phyloP scores from a whole-genome alignment of 2,888 invertebrate species.

The Hypsopygia costalis region DNA sequence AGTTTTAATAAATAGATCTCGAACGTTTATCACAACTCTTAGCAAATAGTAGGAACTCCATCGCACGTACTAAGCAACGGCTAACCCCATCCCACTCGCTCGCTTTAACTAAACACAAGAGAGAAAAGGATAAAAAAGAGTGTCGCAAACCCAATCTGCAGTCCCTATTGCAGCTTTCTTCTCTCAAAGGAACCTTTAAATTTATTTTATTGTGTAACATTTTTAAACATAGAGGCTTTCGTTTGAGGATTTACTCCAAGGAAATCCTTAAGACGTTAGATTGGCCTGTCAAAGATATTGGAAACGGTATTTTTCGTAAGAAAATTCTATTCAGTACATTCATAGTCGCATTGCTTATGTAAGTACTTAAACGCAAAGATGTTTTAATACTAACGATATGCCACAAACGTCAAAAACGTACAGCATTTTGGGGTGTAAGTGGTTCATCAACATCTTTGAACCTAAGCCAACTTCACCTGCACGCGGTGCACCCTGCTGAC shows the following conservation, averaged over 20 bases:
- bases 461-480: no score
- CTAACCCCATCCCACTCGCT: slow-evolving; percentile 20
- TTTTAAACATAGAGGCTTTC: slow-evolving; percentile 1
- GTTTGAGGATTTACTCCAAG: slow-evolving; percentile 1
- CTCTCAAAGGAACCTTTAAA: slow-evolving; percentile 25
- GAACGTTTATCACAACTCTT: background rate
- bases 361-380: no score
- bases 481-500: no score
- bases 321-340: background rate
- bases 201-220: slow-evolving; percentile 15
- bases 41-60: slow-evolving; percentile 18
- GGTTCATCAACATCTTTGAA: no score
- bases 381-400: no score
- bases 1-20: no score
- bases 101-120: slow-evolving; percentile 10
- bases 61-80: slow-evolving; percentile 20
- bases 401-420: no score
- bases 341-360: no score
- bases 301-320: background rate
- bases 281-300: slow-evolving; percentile 4
- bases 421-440: no score
- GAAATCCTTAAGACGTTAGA: slow-evolving; percentile 2
- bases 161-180: slow-evolving; percentile 18
- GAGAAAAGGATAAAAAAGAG: slow-evolving; percentile 19
- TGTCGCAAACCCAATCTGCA: slow-evolving; percentile 12